A percentile compares a stretch with the other conserved stretches of the same genome.
Conservation (phyloP, 2,113 vertebrate species). For the Sterrhoptilus dennistouni region DNA sequence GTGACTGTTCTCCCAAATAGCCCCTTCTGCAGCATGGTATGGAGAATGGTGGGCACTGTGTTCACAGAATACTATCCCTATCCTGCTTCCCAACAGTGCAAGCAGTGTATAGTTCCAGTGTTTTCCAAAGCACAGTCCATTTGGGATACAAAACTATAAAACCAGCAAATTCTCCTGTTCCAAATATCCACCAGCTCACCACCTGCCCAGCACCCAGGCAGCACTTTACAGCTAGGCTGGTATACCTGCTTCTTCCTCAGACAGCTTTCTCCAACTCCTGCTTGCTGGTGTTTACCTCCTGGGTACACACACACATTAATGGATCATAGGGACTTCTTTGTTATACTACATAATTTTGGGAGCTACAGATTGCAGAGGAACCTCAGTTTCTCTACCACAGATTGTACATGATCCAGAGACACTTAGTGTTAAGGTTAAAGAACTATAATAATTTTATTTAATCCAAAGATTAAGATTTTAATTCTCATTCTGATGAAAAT, state of each 20-base stretch:
- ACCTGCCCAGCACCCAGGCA: not conserved
- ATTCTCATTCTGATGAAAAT: not conserved
- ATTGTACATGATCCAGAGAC: not conserved
- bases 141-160: not conserved
- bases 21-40: not conserved
- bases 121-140: not conserved
- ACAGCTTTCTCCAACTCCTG: not conserved
- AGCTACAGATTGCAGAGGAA: not conserved
- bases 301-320: accelerated
- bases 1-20: accelerated
- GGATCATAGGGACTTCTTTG: accelerated
- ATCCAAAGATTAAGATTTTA: not conserved
- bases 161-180: not conserved
- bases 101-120: not conserved
- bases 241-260: not conserved
- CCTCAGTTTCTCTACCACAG: not conserved
- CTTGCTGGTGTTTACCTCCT: not conserved
- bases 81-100: not conserved
- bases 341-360: not conserved
- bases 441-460: not conserved
- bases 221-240: not conserved
- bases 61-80: not conserved
- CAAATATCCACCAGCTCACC: not conserved
- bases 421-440: not conserved
- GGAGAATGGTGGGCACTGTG: not conserved